These are phyloP conservation scores for Pogonophryne albipinna DNA, from an alignment of 2,797 vertebrate species.

Conservation along the genomic window DNA sequence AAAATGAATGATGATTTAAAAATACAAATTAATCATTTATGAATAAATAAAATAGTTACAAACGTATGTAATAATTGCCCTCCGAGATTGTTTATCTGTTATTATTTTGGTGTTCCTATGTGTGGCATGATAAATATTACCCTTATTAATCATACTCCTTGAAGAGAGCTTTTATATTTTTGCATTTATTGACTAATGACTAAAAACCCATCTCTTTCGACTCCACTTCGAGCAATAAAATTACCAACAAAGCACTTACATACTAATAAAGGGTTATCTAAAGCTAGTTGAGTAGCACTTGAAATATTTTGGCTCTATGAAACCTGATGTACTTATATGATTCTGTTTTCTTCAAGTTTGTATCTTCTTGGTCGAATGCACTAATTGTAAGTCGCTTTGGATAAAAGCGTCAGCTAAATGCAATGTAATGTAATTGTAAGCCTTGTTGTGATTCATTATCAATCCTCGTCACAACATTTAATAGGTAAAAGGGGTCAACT, in stretches of 20 bases:
- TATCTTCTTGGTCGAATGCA: too few species aligned
- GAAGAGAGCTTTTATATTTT: not conserved
- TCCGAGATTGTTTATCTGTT: not conserved
- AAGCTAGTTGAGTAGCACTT: too few species aligned
- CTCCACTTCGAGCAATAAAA: too few species aligned
- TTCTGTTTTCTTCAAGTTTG: too few species aligned
- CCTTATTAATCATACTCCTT: not conserved
- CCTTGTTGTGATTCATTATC: not conserved
- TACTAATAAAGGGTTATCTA: too few species aligned
- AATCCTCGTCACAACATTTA: conserved; percentile 2
- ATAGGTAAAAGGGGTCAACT: conserved; percentile 46
- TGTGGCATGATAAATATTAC: not conserved
- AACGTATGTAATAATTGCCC: not conserved
- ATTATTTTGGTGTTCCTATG: not conserved
- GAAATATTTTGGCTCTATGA: too few species aligned
- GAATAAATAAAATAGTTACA: not conserved
- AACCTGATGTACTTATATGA: too few species aligned
- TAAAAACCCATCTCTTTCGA: too few species aligned
- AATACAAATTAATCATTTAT: not conserved
- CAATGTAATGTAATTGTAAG: not conserved
- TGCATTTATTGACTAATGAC: not conserved
- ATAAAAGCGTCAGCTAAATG: too few species aligned
- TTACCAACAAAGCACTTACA: too few species aligned
- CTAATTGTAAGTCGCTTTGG: too few species aligned
- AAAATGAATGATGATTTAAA: not conserved